Conservation (phyloP, 2,113 vertebrate genomes). For the Antechinus stuartii region DNA sequence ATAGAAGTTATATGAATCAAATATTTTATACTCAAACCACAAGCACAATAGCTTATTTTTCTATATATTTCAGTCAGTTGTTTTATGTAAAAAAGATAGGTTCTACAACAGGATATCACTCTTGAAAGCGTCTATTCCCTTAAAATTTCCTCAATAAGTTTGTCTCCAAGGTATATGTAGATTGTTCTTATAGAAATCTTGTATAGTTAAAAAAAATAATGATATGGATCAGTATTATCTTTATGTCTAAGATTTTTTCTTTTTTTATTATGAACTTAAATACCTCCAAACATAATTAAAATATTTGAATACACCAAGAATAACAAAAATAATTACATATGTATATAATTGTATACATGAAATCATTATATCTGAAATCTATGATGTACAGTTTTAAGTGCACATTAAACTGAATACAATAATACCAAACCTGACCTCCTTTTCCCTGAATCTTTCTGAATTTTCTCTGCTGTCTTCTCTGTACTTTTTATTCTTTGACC, state of each 20-base stretch:
- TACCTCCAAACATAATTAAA: no score
- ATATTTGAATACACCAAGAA: background rate
- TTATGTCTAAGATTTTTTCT: no score
- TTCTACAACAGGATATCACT: no score
- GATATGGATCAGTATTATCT: no score
- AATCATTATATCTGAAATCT: background rate
- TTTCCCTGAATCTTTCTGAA: background rate
- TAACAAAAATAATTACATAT: background rate
- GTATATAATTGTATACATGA: no score
- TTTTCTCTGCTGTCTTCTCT: background rate
- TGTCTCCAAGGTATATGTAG: no score
- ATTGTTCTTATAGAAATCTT: no score
- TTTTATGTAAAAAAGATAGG: background rate
- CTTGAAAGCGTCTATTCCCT: no score
- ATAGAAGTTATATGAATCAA: background rate
- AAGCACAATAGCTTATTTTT: background rate
- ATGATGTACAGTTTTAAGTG: background rate
- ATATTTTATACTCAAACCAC: background rate
- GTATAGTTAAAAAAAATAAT: no score
- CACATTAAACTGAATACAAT: background rate
- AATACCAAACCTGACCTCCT: background rate
- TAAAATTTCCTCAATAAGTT: no score
- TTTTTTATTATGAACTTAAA: no score
- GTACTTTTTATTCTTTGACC: background rate
- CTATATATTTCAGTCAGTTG: background rate